Evolutionary conservation across 2,113 vertebrate species (phyloP), one percentile per base, ranked within the genome.

Genomic region (Oreochromis niloticus): DNA sequence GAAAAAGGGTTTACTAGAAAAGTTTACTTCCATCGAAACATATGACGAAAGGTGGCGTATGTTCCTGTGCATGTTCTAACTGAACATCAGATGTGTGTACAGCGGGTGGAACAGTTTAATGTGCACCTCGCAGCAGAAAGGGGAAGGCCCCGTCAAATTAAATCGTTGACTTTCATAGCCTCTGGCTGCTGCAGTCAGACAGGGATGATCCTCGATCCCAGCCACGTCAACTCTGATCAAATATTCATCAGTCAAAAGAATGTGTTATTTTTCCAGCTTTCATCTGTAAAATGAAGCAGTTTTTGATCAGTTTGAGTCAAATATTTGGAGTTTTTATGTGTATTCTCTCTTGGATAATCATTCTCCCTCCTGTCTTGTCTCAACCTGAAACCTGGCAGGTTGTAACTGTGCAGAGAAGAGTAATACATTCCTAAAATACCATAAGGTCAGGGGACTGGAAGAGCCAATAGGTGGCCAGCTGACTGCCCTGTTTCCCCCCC

Each of bases 371-470:
- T 95, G 94, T 95, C 94, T 95, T 96, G 96, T 96, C 95, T 95
- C 94, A 96, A 97, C 96, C 95, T 96, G 96, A 96, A 96, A 93
- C 87, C 95, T 92, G 95, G 92, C 94, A 94, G 94, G 93, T 95
- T 92, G 90, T 88, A 89, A 93, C 93, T 93, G 85, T 91, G 92
- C 94, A 85, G 86, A 95, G 91, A 90, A 94, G 91, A 91, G 91
- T 81, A 86, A 95, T 91, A 95, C 95, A 97, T 97, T 97, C 96
- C 96, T 87, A 13, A 80, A 92, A 97, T 97, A 95, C 96, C 96
- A 80, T 41, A 68, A 90, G 94, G 95, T 96, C 94, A 96, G 93
- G 93, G 95, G 92, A 92, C 94, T 94, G 89, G 92, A 96, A 94
- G 93, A 95, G 91, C 96, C 95, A 96, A 96, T 96, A 91, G 95